Evolutionary conservation across 2,797 vertebrate species (phyloP).

Genomic region (Naso thynnoides): DNA sequence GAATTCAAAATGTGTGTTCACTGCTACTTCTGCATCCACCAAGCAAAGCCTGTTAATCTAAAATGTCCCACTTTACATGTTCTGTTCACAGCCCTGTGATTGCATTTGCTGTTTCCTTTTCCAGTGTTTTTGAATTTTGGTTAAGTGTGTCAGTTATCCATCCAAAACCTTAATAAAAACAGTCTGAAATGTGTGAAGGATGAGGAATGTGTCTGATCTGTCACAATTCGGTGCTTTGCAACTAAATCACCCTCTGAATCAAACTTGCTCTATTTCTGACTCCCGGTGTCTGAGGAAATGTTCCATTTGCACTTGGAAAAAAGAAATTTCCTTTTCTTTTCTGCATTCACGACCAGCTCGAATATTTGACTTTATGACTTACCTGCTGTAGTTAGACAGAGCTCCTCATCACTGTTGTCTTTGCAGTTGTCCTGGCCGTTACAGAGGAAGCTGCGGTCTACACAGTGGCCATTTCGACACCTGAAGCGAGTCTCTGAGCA

Average conservation of each 20-base stretch:
- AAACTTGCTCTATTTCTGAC: too few species aligned
- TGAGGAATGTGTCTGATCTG: neutral
- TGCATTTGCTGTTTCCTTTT: neutral
- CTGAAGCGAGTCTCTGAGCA: slow-evolving; percentile 95
- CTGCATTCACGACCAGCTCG: neutral
- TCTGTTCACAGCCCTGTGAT: neutral
- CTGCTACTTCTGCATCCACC: neutral
- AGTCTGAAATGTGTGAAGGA: neutral
- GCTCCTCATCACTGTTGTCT: slow-evolving; percentile 97
- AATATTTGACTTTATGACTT: slow-evolving; percentile 48
- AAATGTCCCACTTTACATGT: neutral
- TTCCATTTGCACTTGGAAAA: neutral
- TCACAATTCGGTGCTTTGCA: too few species aligned
- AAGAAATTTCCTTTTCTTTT: neutral
- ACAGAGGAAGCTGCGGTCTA: slow-evolving; percentile 97
- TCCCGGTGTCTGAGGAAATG: neutral
- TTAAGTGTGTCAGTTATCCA: neutral
- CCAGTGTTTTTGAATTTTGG: neutral
- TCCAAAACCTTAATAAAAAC: neutral
- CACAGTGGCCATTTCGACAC: slow-evolving; percentile 95
- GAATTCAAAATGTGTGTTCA: too few species aligned
- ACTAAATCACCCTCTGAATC: too few species aligned
- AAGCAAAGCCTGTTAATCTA: neutral
- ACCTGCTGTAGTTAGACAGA: slow-evolving; percentile 94
- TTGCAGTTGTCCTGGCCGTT: slow-evolving; percentile 96